Evolutionary conservation across 2,113 vertebrate genomes (phyloP), one percentile per base, ranked within the genome.

Genomic region (Upupa epops): DNA sequence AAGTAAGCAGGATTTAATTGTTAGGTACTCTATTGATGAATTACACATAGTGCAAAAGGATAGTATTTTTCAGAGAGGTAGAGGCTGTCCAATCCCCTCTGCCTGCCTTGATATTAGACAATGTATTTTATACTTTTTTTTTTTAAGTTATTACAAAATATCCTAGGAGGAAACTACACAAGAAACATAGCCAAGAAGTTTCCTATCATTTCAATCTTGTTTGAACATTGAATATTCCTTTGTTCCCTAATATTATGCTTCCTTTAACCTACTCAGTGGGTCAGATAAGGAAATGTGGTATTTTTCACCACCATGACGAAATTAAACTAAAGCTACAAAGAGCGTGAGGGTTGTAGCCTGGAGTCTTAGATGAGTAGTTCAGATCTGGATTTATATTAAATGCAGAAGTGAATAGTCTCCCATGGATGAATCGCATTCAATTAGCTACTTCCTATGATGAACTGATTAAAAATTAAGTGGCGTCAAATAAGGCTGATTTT

Each of bases 161-260:
- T 75, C 45, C 79, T 71, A 40, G 72, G 71, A 90, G 91, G 80
- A 94, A 94, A 59, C 64, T n/a, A 49, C 63, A 37, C 55, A 55
- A 78, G 70, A 91, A 93, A 89, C 96, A 95, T 92, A 89, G 88
- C 86, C 95, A 95, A 81, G 72, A 93, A 52, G 48, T 68, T 85
- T 92, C 93, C 72, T 93, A 96, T 96, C 95, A 63, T 66, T 96
- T 92, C 58, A 90, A 97, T 98, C 97, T 97, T 89, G 92, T 97
- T 98, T 97, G 97, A 98, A 95, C 94, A 96, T 85, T 74, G 92
- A 96, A 92, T 94, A 94, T 97, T 97, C 97, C 97, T 98, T 97
- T 91, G 86, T 90, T 89, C 85, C 97, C 90, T 97, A 97, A 95
- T 98, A 96, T 96, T 96, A 88, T 88, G 96, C 97, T 98, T 98